Evolutionary conservation across 1,140 invertebrate species (phyloP).

Genomic region (Antheraea pernyi): DNA sequence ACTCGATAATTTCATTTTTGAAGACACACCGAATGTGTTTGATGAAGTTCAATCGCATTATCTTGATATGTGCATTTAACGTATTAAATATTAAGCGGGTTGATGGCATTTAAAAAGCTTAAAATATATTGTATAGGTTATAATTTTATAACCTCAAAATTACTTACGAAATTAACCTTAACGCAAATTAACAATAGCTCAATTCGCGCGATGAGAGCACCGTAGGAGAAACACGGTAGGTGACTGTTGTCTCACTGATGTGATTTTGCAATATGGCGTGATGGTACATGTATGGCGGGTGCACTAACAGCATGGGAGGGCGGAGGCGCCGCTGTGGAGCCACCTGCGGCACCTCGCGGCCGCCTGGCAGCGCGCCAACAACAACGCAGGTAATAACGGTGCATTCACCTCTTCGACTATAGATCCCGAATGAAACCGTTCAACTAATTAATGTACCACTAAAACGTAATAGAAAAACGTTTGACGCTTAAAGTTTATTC

Average conservation of each 20-base stretch:
- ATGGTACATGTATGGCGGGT: slow-evolving; percentile 48
- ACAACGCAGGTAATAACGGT: slow-evolving; percentile 38
- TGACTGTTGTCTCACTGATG: slow-evolving; percentile 3
- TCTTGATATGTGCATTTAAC: not conserved
- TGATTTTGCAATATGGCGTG: slow-evolving; percentile 29
- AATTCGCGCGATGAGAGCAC: slow-evolving; percentile 11
- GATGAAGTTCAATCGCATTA: not conserved
- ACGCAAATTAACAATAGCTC: slow-evolving; percentile 7
- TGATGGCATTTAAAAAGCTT: not conserved
- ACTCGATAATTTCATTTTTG: not conserved
- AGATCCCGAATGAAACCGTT: no score
- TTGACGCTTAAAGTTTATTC: no score
- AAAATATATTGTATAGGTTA: not conserved
- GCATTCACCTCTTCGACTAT: not conserved
- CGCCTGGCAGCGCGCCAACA: slow-evolving; percentile 43
- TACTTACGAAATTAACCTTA: not conserved
- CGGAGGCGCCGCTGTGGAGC: slow-evolving; percentile 62
- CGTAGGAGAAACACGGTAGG: not conserved
- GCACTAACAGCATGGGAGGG: slow-evolving; percentile 76
- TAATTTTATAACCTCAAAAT: not conserved
- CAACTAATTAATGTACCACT: no score
- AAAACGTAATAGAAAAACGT: no score
- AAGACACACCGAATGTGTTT: not conserved
- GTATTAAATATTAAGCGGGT: not conserved
- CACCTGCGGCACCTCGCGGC: slow-evolving; percentile 61